Evolutionary conservation across 2,797 vertebrate genomes (phyloP), one percentile per base, ranked within the genome.

Genomic region (Danio aesculapii): DNA sequence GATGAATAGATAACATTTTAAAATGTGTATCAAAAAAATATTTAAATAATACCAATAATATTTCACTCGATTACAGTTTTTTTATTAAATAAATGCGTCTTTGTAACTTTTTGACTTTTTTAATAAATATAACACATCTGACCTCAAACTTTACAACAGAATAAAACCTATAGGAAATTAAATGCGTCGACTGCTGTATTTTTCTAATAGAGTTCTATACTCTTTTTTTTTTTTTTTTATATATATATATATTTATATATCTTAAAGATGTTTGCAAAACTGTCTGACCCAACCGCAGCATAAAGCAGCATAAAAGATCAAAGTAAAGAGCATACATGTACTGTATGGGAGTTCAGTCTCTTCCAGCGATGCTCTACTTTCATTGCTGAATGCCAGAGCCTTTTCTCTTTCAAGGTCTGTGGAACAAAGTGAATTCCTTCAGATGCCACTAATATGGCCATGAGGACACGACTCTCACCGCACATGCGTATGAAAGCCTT

Each of bases 401-500:
- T 59, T 82, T 79, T 67, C 19, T 66, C 53, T 50, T 64, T 69
- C 69, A 74, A 69, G 55, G 63, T 59, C 43, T 66, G 75, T 64
- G 19, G 11, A 77, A 30, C 30, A 49, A 44, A 83, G 53, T 49
- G 11, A 61, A 70, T 70, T 69, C 44, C 10, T 70, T 14, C 7
- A 41, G 19, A 68, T 49, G 19, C 10, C 53, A 57, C 43, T 46
- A 47, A 47, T 30, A n/a, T 49, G 72, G 17, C 9, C 19, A 30
- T 61, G 61, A 61, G 46, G 14, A 49, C 57, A 53, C 6, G 7
- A 59, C 47, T 58, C 47, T 58, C 30, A 19, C 2, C 30, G 19
- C 13, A 19, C 61, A 43, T 44, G 30, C 53, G 21, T 41, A 52
- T 8, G 14, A 8, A 47, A 59, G 46, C 50, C 43, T 49, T 73